Base-by-base conservation (phyloP, 1,140 invertebrate species). In the Semibalanus balanoides region DNA sequence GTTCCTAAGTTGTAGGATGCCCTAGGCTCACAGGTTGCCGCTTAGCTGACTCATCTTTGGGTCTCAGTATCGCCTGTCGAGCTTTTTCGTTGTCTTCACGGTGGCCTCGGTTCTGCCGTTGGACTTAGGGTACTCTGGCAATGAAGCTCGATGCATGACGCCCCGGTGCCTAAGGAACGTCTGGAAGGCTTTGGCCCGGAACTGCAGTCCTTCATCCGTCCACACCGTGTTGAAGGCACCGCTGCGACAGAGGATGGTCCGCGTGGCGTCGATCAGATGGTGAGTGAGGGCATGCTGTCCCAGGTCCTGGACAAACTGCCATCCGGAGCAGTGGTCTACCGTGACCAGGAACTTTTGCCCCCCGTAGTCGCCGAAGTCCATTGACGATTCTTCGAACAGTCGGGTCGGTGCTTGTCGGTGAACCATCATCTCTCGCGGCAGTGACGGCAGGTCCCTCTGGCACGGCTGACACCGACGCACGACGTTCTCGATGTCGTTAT, bases 301-400 rank as follows among this genome's bases (percentile, higher is more conserved):
- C 22, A 40, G 29, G 22, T 51, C 31, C 29, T 74, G 31, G 25
- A 74, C 74, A 22, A 77, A 64, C 75, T 72, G 74, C 76, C 77
- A 79, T 7, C 78, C 69, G 19, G 78, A 79, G 30, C 76, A 80
- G 29, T 79, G 78, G 75, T 81, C 81, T 14, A 80, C 75, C 11
- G 74, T 30, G 22, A 81, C 74, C 3, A 82, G 70, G 35, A 81
- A 83, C 0, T 76, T 22, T 73, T 75, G 75, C 14, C 77, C 76
- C 70, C 78, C 75, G 11, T 81, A 72, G 51, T 77, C 71, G 70
- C 79, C 80, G 14, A 82, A 75, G 74, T 82, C 79, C 11, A 77
- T 74, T 14, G 79, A 79, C 27, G 82, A 51, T 64, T 80, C 80
- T 31, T 81, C 79, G 76, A 80, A 82, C 14, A 81, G 81, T 30